Evolutionary conservation across 2,113 vertebrate species (phyloP), one percentile per base, ranked within the genome.

Genomic region (Carettochelys insculpta): DNA sequence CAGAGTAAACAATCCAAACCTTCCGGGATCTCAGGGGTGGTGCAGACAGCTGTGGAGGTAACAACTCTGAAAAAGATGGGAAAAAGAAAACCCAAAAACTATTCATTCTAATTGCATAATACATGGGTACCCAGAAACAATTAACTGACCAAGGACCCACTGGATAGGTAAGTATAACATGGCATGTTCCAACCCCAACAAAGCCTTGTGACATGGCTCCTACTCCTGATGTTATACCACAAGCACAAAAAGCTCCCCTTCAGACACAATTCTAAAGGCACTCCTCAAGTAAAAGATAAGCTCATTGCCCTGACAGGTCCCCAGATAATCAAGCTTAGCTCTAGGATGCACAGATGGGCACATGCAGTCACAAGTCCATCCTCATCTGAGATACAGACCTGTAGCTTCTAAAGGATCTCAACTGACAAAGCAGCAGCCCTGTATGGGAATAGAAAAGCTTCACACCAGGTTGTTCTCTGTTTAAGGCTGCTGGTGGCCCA

Each of bases 1-100:
- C 98, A 0, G 99, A 99, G 96, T 99, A 99, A 94, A 99, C 97
- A 7, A 99, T 94, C 97, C 99, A 98, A 38, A 99, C 98, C 83
- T 98, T 99, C 5, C 97, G 90, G 0, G 95, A 86, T 90, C 90
- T 97, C 89, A 98, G 11, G 4, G 90, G 94, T 0, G 96, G 97
- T 25, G 96, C 93, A 87, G 96, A 41, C 50, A 94, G 38, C 4
- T 92, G 7, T 0, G 8, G 25, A 4, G 80, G 80, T 0, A 24
- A 34, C 4, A 71, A 47, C 77, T 76, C 89, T 90, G 87, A 31
- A 80, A 87, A 81, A 87, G 61, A n/a, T n/a, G 89, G 50, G 2
- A 31, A 51, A 75, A 45, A 54, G 56, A n/a, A 48, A 48, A 48
- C 8, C 8, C 8, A 48, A 68, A 34, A 68, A 38, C 10, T 0